A percentile compares a stretch with the other conserved stretches of the same genome.
Conservation (phyloP, 1,140 invertebrate genomes). For the Drosophila cardini region DNA sequence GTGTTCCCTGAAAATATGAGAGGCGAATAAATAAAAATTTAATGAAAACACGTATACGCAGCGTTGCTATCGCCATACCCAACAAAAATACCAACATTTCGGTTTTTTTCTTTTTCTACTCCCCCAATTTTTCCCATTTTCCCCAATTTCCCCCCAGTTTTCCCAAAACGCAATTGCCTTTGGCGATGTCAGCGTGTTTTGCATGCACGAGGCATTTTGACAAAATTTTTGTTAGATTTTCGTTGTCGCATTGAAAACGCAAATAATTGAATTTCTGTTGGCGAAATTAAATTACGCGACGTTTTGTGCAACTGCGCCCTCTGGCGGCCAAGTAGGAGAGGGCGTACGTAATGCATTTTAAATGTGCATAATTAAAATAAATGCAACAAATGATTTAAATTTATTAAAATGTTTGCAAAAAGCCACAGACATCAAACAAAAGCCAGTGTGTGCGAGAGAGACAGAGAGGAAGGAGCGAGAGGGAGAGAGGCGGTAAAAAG, state of each 20-base stretch:
- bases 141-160: not conserved
- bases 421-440: constrained; percentile 32
- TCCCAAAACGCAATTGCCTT: constrained; percentile 3
- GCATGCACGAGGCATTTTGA: constrained; percentile 64
- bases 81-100: not conserved
- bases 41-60: constrained; percentile 80
- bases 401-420: constrained; percentile 75
- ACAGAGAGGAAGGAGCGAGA: constrained; percentile 22
- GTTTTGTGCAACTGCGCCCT: constrained; percentile 17
- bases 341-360: constrained; percentile 71
- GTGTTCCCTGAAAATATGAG: constrained; percentile 62
- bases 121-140: too few species aligned
- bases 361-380: constrained; percentile 80
- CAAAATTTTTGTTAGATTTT: constrained; percentile 54
- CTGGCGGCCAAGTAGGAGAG: constrained; percentile 1
- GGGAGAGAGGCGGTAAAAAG: constrained; percentile 25
- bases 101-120: too few species aligned
- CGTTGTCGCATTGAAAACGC: constrained; percentile 49
- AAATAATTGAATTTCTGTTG: constrained; percentile 78
- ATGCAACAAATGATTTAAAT: constrained; percentile 83
- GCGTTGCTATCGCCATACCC: constrained; percentile 1
- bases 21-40: constrained; percentile 78
- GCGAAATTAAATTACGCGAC: constrained; percentile 70
- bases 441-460: not conserved
- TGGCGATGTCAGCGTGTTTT: constrained; percentile 22